These are phyloP conservation scores for Hypocryptadius cinnamomeus DNA, from an alignment of 2,113 vertebrate genomes.

Conservation along the genomic window DNA sequence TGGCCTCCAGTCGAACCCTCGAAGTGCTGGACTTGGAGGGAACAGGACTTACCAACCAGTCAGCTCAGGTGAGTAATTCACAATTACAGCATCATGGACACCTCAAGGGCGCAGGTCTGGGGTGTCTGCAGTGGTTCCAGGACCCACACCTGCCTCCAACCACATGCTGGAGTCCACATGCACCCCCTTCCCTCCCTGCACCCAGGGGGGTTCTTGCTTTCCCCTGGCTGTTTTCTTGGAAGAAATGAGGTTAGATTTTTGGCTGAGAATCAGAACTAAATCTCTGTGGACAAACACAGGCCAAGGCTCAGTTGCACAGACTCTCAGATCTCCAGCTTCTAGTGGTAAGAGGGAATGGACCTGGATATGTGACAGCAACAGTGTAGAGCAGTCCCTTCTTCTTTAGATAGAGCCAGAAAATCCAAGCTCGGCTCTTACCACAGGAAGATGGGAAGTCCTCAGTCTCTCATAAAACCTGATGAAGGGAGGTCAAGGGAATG, in stretches of 20 bases:
- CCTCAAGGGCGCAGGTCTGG: background rate
- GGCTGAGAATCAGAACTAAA: background rate
- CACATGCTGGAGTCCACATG: rapidly evolving
- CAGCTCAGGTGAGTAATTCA: slow-evolving; percentile 80
- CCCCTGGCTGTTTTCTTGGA: background rate
- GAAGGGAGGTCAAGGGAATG: background rate
- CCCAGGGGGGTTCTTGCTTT: background rate
- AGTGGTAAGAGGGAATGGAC: background rate
- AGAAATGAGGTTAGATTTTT: background rate
- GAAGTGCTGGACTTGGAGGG: slow-evolving; percentile 94
- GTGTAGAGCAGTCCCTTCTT: background rate
- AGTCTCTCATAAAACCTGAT: background rate
- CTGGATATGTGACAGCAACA: background rate
- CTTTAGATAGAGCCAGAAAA: background rate
- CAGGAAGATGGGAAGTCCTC: background rate
- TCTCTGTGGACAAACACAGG: background rate
- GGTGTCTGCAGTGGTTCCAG: background rate
- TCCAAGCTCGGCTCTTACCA: background rate
- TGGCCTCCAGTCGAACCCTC: slow-evolving; percentile 92
- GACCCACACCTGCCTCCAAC: background rate
- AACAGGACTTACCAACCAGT: slow-evolving; percentile 92
- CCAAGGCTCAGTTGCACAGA: background rate
- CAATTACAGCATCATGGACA: background rate
- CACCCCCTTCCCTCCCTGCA: background rate
- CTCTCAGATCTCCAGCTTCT: background rate